Percentiles rank a stretch among this genome's conserved stretches.
Evolutionary conservation across 2,888 invertebrate species (phyloP).

Genomic region (Camptogramma bilineatum): DNA sequence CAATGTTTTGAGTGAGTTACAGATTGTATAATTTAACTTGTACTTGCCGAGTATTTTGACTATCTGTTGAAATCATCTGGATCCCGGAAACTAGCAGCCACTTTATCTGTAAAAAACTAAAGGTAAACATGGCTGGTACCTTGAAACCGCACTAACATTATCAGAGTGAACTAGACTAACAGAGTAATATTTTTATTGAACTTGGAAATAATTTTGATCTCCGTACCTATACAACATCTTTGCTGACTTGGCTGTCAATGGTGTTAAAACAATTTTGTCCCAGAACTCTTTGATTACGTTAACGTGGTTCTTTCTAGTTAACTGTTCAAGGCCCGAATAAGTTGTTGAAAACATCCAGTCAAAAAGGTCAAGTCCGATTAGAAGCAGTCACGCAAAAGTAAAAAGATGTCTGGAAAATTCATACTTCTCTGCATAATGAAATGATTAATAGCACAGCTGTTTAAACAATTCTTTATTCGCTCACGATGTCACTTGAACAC

Average conservation of each 20-base stretch:
- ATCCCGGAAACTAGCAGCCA: not conserved
- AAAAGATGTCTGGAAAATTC: constrained; percentile 17
- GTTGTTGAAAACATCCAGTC: constrained; percentile 5
- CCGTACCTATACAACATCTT: not conserved
- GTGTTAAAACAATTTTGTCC: not conserved
- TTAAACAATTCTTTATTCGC: constrained; percentile 41
- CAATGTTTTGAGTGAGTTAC: not conserved
- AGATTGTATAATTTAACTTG: too few species aligned
- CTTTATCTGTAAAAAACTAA: not conserved
- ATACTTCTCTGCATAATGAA: constrained; percentile 28
- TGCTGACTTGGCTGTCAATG: not conserved
- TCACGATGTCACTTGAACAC: constrained; percentile 37
- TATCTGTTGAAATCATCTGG: not conserved
- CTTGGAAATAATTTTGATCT: not conserved
- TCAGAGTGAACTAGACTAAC: not conserved
- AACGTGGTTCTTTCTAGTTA: not conserved
- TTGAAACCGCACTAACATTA: not conserved
- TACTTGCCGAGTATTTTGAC: not conserved
- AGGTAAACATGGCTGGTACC: not conserved
- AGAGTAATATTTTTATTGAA: not conserved
- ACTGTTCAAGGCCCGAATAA: not conserved
- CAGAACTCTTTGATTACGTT: not conserved
- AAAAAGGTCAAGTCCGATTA: constrained; percentile 16
- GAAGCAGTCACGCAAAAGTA: constrained; percentile 43
- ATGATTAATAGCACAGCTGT: constrained; percentile 41